These are phyloP conservation scores for Ecliptopera silaceata DNA, from an alignment of 2,888 invertebrate genomes.

Conservation along the genomic window DNA sequence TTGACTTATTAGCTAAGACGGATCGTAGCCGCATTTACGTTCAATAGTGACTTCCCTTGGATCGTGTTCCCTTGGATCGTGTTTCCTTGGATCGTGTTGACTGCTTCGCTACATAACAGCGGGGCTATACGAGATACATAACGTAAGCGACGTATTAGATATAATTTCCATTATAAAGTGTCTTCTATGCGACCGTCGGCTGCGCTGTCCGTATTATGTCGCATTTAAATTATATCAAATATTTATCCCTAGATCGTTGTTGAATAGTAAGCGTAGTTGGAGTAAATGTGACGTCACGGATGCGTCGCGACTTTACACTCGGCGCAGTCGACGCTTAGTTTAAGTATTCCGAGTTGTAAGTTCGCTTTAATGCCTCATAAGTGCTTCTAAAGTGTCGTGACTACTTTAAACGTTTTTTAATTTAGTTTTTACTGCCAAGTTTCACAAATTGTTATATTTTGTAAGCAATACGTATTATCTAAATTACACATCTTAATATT, in stretches of 20 bases:
- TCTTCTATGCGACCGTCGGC: slow-evolving; percentile 56
- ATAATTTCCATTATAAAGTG: slow-evolving; percentile 73
- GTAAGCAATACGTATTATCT: slow-evolving; percentile 61
- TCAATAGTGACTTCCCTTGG: slow-evolving; percentile 58
- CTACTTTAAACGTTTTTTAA: slow-evolving; percentile 61
- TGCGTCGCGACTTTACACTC: slow-evolving; percentile 11
- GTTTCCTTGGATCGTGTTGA: slow-evolving; percentile 59
- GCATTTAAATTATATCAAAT: slow-evolving; percentile 67
- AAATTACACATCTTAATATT: slow-evolving; percentile 68
- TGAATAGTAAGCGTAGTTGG: slow-evolving; percentile 50
- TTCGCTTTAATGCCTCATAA: slow-evolving; percentile 76
- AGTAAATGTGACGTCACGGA: slow-evolving; percentile 34
- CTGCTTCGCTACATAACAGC: slow-evolving; percentile 57
- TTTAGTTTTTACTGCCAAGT: slow-evolving; percentile 74
- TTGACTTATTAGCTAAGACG: slow-evolving; percentile 46
- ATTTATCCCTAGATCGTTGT: slow-evolving; percentile 63
- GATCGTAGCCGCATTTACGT: slow-evolving; percentile 70
- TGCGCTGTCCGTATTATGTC: slow-evolving; percentile 54
- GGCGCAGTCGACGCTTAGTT: slow-evolving; percentile 46
- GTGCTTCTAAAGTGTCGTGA: slow-evolving; percentile 74
- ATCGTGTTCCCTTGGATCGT: slow-evolving; percentile 58
- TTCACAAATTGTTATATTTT: slow-evolving; percentile 74
- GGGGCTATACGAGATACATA: slow-evolving; percentile 47
- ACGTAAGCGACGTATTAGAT: slow-evolving; percentile 72
- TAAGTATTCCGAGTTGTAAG: slow-evolving; percentile 64